Evolutionary conservation across 2,888 invertebrate species (phyloP).

Genomic region (Lasioglossum figueresi): DNA sequence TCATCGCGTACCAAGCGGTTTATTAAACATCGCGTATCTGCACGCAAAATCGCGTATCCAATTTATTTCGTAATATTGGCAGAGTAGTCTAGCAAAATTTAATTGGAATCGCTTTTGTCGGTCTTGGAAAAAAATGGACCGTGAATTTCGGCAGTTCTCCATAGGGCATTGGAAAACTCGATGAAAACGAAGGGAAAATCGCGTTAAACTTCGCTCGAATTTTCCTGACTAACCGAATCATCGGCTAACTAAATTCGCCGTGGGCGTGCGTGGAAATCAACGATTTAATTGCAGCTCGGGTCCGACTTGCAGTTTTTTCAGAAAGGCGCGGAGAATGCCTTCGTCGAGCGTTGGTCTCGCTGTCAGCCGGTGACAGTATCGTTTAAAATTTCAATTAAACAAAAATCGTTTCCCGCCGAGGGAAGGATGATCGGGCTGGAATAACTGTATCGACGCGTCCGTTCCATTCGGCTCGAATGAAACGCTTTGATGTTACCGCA

Average conservation of each 20-base stretch:
- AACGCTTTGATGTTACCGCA: conserved; percentile 21
- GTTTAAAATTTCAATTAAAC: conserved; percentile 10
- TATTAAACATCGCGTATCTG: background rate
- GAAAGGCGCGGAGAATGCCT: background rate
- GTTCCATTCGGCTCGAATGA: conserved; percentile 24
- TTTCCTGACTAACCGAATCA: background rate
- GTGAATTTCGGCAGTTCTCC: background rate
- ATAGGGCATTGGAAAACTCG: background rate
- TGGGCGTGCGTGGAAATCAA: background rate
- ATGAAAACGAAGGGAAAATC: background rate
- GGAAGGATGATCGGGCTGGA: background rate
- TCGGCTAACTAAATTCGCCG: background rate
- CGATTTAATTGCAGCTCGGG: background rate
- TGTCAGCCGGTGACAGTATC: conserved; percentile 5
- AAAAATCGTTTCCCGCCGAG: conserved; percentile 7
- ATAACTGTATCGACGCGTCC: conserved; percentile 9
- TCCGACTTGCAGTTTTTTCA: background rate
- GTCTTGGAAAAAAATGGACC: background rate
- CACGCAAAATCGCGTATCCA: background rate
- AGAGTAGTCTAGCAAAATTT: background rate
- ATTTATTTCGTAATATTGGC: background rate
- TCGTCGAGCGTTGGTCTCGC: background rate
- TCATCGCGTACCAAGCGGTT: background rate
- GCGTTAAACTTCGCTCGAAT: background rate
- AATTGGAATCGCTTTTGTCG: background rate